Evolutionary conservation across 2,797 vertebrate species (phyloP).

Genomic region (Pipistrellus pipistrellus): DNA sequence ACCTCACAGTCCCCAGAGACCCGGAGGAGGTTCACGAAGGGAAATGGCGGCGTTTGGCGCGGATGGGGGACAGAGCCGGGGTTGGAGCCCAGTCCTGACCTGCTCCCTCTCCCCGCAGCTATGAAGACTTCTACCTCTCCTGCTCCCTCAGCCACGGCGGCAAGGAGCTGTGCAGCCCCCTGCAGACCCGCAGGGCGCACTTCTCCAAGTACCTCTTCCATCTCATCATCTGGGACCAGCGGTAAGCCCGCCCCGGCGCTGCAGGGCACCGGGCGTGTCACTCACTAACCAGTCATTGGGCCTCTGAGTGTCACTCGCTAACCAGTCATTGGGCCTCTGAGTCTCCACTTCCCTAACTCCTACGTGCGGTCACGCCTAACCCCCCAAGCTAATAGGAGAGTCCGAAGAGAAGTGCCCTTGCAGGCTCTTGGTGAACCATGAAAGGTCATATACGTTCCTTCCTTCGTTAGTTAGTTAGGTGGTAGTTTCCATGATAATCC

Average conservation of each 20-base stretch:
- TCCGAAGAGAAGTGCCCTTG: neutral
- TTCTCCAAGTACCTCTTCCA: constrained; percentile 98
- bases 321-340: neutral
- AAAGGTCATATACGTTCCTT: neutral
- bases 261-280: neutral
- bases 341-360: neutral
- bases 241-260: constrained; percentile 88
- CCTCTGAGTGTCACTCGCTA: neutral
- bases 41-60: neutral
- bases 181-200: constrained; percentile 94
- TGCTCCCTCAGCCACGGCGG: constrained; percentile 97
- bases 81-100: neutral
- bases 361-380: neutral
- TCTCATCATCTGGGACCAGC: constrained; percentile 98
- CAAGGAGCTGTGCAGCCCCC: constrained; percentile 95
- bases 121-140: constrained; percentile 97
- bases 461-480: neutral
- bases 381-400: neutral
- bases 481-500: neutral
- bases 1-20: neutral
- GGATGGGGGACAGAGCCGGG: neutral
- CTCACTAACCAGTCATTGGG: neutral
- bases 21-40: neutral
- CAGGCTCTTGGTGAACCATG: neutral
- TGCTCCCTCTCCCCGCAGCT: constrained; percentile 87